phyloP scores from a whole-genome alignment of 2,113 vertebrate genomes.

The Alexandromys fortis region DNA sequence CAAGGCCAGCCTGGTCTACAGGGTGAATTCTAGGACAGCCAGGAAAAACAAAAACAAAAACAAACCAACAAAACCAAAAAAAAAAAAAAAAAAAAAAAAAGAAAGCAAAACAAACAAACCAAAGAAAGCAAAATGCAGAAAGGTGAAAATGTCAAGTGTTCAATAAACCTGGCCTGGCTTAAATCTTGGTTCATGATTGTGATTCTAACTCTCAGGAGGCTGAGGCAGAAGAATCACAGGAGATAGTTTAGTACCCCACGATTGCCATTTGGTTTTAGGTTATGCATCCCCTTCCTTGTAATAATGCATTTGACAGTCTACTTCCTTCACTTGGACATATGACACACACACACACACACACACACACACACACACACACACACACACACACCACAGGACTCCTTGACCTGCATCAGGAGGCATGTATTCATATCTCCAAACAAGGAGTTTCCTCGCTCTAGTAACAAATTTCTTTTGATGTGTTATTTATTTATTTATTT shows the following conservation, averaged over 20 bases:
- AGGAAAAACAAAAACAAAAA: background rate
- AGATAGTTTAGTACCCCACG: background rate
- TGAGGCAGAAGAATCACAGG: background rate
- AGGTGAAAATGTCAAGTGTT: background rate
- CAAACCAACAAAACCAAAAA: background rate
- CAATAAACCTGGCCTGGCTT: background rate
- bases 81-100: background rate
- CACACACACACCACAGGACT: too few species aligned
- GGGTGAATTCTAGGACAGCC: background rate
- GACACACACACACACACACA: too few species aligned
- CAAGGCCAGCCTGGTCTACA: background rate
- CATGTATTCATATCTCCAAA: background rate
- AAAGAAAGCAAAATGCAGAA: background rate
- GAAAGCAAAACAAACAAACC: background rate
- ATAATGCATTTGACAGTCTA: background rate
- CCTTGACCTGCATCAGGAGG: background rate
- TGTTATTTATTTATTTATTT: too few species aligned
- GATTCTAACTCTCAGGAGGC: background rate
- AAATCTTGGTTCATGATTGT: background rate
- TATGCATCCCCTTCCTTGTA: background rate
- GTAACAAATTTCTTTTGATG: background rate
- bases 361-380: too few species aligned
- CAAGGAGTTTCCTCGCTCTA: background rate
- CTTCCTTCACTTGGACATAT: background rate
- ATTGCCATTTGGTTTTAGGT: background rate